A percentile compares a stretch with the other conserved stretches of the same genome.
These are phyloP conservation scores for Zygaena filipendulae DNA, from an alignment of 2,888 invertebrate species.

Conservation along the genomic window DNA sequence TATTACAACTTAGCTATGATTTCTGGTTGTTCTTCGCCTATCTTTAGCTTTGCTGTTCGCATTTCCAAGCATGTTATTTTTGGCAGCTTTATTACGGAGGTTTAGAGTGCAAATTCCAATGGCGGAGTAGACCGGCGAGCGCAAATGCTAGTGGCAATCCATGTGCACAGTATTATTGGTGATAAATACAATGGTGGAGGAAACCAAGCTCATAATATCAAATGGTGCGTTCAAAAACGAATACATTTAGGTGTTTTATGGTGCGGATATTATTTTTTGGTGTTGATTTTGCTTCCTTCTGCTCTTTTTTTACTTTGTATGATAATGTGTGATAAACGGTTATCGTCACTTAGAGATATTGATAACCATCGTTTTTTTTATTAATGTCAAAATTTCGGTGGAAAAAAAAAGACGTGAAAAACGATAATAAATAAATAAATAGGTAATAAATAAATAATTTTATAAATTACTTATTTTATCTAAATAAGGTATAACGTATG, in stretches of 20 bases:
- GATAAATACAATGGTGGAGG: conserved; percentile 37
- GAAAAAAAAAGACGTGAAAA: no score
- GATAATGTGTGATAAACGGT: conserved; percentile 25
- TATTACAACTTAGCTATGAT: conserved; percentile 33
- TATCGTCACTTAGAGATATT: conserved; percentile 15
- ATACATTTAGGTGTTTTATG: conserved; percentile 42
- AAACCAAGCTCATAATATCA: conserved; percentile 38
- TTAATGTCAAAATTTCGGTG: no score
- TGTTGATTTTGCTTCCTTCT: conserved; percentile 25
- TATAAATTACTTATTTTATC: no score
- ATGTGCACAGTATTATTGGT: conserved; percentile 8
- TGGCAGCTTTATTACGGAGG: not conserved
- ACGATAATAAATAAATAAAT: no score
- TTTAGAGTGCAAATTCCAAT: no score
- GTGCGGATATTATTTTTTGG: conserved; percentile 20
- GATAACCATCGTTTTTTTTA: no score
- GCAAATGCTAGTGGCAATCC: no score
- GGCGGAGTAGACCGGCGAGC: no score
- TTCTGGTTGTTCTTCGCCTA: conserved; percentile 28
- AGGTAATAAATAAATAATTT: no score
- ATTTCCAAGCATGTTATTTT: not conserved
- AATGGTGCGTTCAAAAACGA: conserved; percentile 43
- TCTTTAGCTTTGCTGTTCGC: conserved; percentile 13
- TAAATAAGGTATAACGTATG: no score
- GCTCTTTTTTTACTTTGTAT: no score